phyloP scores from a whole-genome alignment of 2,113 vertebrate species.

The Oreochromis tanganicae region DNA sequence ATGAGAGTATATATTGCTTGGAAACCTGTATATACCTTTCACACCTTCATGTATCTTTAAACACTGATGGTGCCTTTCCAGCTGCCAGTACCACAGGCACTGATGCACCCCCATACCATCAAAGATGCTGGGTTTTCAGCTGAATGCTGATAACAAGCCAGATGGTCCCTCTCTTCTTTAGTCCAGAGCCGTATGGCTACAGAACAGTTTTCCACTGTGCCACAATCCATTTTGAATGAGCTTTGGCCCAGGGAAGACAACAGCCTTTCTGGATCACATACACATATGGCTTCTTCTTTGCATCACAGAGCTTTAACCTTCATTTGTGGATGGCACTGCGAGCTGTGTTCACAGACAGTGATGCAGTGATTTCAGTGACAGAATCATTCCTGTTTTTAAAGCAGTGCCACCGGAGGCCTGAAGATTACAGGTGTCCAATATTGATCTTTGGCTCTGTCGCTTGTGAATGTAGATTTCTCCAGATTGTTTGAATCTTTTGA shows the following conservation, averaged over 20 bases:
- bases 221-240: neutral
- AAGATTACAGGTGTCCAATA: neutral
- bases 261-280: neutral
- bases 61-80: neutral
- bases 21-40: neutral
- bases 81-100: neutral
- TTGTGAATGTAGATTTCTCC: neutral
- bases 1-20: neutral
- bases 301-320: neutral
- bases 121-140: neutral
- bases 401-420: neutral
- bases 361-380: neutral
- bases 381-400: neutral
- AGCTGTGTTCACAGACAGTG: neutral
- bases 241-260: neutral
- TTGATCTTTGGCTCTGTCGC: neutral
- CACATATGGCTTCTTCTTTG: neutral
- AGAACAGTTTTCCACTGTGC: neutral
- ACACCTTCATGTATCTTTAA: neutral
- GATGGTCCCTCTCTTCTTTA: neutral
- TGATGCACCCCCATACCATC: neutral
- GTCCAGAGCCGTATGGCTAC: neutral
- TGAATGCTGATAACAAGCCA: neutral
- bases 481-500: neutral
- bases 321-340: neutral